These are phyloP conservation scores for Lasioglossum zephyrum DNA, from an alignment of 2,888 invertebrate genomes.

Conservation along the genomic window DNA sequence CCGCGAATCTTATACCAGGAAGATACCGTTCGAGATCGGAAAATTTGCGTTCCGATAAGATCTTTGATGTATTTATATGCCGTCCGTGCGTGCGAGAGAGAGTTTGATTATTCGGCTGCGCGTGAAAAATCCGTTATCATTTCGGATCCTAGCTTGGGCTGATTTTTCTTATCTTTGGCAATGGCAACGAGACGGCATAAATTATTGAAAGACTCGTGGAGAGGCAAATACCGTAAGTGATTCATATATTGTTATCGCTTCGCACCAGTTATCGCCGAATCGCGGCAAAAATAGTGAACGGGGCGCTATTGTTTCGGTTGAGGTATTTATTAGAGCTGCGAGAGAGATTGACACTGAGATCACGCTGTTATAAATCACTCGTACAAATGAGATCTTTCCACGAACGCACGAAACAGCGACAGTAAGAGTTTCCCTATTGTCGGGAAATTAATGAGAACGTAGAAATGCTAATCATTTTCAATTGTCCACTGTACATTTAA, in stretches of 20 bases:
- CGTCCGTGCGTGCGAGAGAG: conserved; percentile 16
- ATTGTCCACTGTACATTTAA: too few relatives aligned
- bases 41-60: conserved; percentile 70
- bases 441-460: background rate
- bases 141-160: conserved; percentile 10
- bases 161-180: conserved; percentile 43
- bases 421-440: background rate
- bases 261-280: conserved; percentile 55
- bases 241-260: conserved; percentile 34
- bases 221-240: conserved; percentile 55
- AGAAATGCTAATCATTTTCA: too few relatives aligned
- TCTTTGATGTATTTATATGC: conserved; percentile 65
- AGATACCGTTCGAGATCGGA: conserved; percentile 37
- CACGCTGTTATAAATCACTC: background rate
- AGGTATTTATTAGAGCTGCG: conserved; percentile 55
- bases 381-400: background rate
- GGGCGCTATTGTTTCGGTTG: conserved; percentile 25
- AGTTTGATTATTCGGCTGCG: conserved; percentile 54
- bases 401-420: too few relatives aligned
- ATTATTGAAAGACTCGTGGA: conserved; percentile 46
- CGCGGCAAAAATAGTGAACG: conserved; percentile 45
- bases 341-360: conserved; percentile 30
- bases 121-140: conserved; percentile 52
- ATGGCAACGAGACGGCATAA: background rate
- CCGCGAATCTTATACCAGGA: conserved; percentile 44